Evolutionary conservation across 1,140 invertebrate species (phyloP), one percentile per base, ranked within the genome.

Genomic region (Amyelois transitella): DNA sequence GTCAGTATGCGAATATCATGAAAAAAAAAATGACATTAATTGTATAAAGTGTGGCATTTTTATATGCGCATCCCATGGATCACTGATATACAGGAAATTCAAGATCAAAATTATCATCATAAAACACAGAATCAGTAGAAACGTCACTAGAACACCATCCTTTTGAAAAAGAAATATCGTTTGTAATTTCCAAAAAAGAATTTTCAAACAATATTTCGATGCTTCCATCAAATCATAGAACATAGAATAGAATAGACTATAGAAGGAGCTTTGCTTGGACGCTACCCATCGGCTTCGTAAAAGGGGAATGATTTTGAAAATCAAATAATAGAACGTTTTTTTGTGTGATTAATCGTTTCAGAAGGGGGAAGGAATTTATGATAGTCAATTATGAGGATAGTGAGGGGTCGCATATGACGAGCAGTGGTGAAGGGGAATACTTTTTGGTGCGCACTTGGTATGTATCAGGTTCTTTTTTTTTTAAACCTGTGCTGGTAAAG

Each of bases 391-490:
- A 80, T 72, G 81, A 83, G 4, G 32, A 38, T 38, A 38, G 32
- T 49, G 79, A 82, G 47, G 66, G 62, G 43, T 77, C 72, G 4
- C 61, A 70, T 57, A 75, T 70, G 66, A 74, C 66, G 32, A 70
- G 66, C 53, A 73, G 71, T 60, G 74, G 70, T 64, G 76, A 75
- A 20, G 76, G 72, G 55, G 78, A 84, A 51, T 83, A 72, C 71
- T 79, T 75, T 80, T 73, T 74, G 51, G 50, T 87, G 66, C 64
- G 75, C 51, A 67, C 60, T 52, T 87, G 84, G 84, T 87, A 87
- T 84, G 82, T 86, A 86, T 73, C 43, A 43, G 53, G 59, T 5
- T 24, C 32, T 14, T 14, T 38, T 14, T 14, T 38, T 14, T 38
- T 2, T 38, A 38, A n/a, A 38, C 8, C 8, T 14, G 8, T 38